Base-by-base conservation (phyloP, 2,113 vertebrate species). In the Eupsittula cactorum region DNA sequence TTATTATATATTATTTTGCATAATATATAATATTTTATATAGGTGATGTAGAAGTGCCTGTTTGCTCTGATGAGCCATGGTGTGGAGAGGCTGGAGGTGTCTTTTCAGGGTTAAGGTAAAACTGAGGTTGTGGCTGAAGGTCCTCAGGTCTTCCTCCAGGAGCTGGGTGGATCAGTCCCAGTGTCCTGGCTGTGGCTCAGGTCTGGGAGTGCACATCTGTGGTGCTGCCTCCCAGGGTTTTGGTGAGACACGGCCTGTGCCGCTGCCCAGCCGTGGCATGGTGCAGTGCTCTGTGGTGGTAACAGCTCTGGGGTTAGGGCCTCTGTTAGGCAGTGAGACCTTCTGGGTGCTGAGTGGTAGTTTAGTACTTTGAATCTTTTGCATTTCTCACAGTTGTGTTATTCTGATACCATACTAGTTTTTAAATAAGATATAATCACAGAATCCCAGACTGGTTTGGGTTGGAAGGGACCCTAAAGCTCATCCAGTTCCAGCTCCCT, bases 211-310 rank as follows among this genome's bases (percentile, higher is more conserved):
- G 2, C 2, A 1, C 44, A 18, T 75, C 27, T 55, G 31, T 55
- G 27, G 20, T 4, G 0, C 42, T 44, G 24, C 35, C 25, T 21
- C 27, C 10, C 14, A 0, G 1, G 62, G 49, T 42, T 52, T 70
- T 1, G 3, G n/a, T 25, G 52, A 13, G 57, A 41, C 6, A 3
- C 1, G 3, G 18, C 29, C 50, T 0, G 0, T 29, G 62, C n/a
- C 1, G 1, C 11, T 70, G 75, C 29, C 39, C 28, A n/a, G 28
- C 35, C 2, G 3, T 13, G 37, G 44, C 15, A 19, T 16, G 63
- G 39, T 17, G 0, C 3, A 1, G 49, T 35, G 57, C 39, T 41
- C 33, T 31, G 63, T 29, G n/a, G 64, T 37, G 57, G n/a, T n/a
- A 41, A 13, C 33, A 28, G 57, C 55, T 70, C 14, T 20, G 49